phyloP scores from a whole-genome alignment of 92 coral and sea anemone species.

The Siderastrea radians region DNA sequence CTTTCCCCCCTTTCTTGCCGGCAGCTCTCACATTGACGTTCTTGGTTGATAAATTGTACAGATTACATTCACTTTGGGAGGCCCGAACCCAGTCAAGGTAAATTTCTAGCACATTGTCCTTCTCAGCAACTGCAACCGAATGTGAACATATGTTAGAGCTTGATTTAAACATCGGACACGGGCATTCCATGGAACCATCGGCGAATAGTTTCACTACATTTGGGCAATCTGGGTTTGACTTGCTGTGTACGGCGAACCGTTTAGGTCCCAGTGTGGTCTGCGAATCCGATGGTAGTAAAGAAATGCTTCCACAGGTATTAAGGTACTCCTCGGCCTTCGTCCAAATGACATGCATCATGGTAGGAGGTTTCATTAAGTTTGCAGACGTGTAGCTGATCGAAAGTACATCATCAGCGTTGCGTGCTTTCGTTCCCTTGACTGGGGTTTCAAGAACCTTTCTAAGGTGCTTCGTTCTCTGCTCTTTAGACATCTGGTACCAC shows the following conservation, averaged over 20 bases:
- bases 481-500: constrained; percentile 55
- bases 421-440: background rate
- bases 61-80: constrained; percentile 33
- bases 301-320: constrained; percentile 45
- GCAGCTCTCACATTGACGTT: constrained; percentile 49
- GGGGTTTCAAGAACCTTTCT: constrained; percentile 42
- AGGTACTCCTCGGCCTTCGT: constrained; percentile 38
- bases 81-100: constrained; percentile 42
- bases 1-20: constrained; percentile 59
- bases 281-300: constrained; percentile 29
- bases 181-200: constrained; percentile 54
- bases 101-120: constrained; percentile 33
- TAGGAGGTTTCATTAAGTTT: constrained; percentile 36
- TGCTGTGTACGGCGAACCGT: constrained; percentile 54
- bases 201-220: constrained; percentile 52
- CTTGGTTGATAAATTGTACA: constrained; percentile 50
- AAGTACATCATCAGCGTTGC: background rate
- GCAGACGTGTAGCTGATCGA: constrained; percentile 27
- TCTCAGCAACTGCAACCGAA: constrained; percentile 55
- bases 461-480: constrained; percentile 28
- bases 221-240: constrained; percentile 53
- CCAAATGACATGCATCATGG: constrained; percentile 46
- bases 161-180: constrained; percentile 56
- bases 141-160: constrained; percentile 53
- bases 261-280: background rate